Evolutionary conservation across 2,888 invertebrate genomes (phyloP), one percentile per base, ranked within the genome.

Genomic region (Sceliomorpha sp.): DNA sequence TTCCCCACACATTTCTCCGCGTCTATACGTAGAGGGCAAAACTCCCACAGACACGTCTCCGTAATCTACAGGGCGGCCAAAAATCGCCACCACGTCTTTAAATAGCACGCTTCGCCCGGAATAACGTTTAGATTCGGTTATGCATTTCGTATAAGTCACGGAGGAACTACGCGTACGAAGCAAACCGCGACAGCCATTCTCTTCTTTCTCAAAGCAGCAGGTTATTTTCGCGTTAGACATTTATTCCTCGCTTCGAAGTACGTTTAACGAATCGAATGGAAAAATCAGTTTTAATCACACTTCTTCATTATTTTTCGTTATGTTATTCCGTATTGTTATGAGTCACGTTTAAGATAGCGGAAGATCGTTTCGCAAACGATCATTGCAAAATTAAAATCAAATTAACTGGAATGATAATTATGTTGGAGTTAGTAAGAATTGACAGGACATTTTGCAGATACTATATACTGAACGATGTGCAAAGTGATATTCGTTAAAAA

Each of bases 31-130:
- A 53, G 45, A 53, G 27, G 44, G 53, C 31, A 29, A 48, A 59
- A 51, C 53, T 39, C 53, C 24, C 45, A 39, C 55, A 44, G 44
- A 36, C 48, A 9, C 50, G 50, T 42, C 34, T 37, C 55, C 42
- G 32, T 44, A 24, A 48, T 71, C 67, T 71, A 71, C 55, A 67
- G 59, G 70, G 70, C 63, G 67, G 50, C 40, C 58, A 62, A 58
- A 62, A 59, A 53, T 63, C 44, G 51, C 51, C 27, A 39, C 29
- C 29, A 36, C 29, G 14, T 24, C 40, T 34, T 10, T 15, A 7
- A 45, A 20, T 39, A 4, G 29, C 45, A 34, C 53, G 47, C 13
- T 24, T 48, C 47, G 29, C 42, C 60, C 20, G 8, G 31, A 15
- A 31, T 17, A 31, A n/a, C 26, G 12, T 20, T 24, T 24, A 5